Base-by-base conservation (phyloP, 2,888 invertebrate species). In the Drosophila conformis region DNA sequence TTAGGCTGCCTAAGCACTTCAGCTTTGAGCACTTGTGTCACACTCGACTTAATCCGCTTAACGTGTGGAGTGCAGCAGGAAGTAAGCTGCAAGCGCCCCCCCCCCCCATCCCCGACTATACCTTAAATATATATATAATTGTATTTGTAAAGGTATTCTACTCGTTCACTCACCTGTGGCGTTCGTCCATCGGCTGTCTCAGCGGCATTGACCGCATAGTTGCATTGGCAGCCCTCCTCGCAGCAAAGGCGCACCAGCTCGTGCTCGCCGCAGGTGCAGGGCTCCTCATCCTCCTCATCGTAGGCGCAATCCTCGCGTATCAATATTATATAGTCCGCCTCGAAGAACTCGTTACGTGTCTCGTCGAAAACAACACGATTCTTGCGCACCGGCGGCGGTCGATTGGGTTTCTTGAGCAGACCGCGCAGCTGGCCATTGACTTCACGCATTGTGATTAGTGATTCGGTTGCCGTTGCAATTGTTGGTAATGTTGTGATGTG, bases 301-400 rank as follows among this genome's bases (percentile, higher is more conserved):
- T 96, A 96, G 87, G 96, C 96, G 91, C 97, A 97, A 92, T 97
- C 97, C 92, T 98, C 97, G 72, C 97, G 95, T 77, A 98, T 97
- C 76, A 97, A 94, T 87, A 98, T 98, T 90, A 98, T 97, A 91
- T 98, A 98, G 93, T 98, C 97, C 60, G 98, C 97, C 87, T 98
- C 98, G 93, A 98, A 97, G 93, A 97, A 97, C 92, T 97, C 97
- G 93, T 98, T 98, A 62, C 96, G 95, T 90, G 96, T 97, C 94
- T 98, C 98, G 92, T 98, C 97, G 91, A 98, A 98, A 61, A 97
- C 96, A 31, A 98, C 98, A 66, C 97, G 95, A 92, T 97, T 95
- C 90, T 96, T 96, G 86, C 95, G 96, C 70, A 94, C 92, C 72
- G 94, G 93, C 91, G 95, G 96, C 80, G 94, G 95, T 65, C 95